Conservation (phyloP, 2,797 vertebrate genomes). For the Girardinus metallicus region DNA sequence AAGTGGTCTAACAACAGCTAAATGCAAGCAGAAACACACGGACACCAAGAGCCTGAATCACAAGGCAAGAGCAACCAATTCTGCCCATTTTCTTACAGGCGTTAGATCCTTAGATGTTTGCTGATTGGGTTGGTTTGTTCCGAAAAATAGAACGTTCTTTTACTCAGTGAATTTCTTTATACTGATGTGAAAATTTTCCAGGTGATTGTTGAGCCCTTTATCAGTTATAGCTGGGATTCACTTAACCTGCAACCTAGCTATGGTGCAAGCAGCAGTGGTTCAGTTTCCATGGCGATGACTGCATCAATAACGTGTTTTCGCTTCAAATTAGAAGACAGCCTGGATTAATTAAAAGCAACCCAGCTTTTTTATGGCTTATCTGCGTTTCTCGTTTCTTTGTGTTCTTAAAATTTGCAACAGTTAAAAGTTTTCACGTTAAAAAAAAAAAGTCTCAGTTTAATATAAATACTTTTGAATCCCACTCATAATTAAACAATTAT, state of each 20-base stretch:
- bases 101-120: neutral
- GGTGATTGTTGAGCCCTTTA: constrained; percentile 3
- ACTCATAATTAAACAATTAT: neutral
- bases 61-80: constrained; percentile 42
- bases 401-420: neutral
- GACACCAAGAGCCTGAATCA: constrained; percentile 56
- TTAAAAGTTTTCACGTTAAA: neutral
- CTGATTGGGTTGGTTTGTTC: neutral
- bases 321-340: constrained; percentile 19
- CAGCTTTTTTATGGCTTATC: neutral
- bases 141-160: neutral
- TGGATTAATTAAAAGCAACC: constrained; percentile 14
- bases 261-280: constrained; percentile 17
- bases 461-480: neutral
- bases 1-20: constrained; percentile 71
- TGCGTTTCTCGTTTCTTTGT: neutral
- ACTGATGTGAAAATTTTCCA: neutral
- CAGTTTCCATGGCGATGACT: constrained; percentile 45
- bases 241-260: constrained; percentile 12
- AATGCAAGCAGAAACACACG: constrained; percentile 46
- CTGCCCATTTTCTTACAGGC: neutral
- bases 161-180: neutral
- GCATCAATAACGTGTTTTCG: constrained; percentile 11
- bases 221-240: constrained; percentile 25
- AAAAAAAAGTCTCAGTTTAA: neutral